phyloP scores from a whole-genome alignment of 2,888 invertebrate species.

The Suillia variegata region DNA sequence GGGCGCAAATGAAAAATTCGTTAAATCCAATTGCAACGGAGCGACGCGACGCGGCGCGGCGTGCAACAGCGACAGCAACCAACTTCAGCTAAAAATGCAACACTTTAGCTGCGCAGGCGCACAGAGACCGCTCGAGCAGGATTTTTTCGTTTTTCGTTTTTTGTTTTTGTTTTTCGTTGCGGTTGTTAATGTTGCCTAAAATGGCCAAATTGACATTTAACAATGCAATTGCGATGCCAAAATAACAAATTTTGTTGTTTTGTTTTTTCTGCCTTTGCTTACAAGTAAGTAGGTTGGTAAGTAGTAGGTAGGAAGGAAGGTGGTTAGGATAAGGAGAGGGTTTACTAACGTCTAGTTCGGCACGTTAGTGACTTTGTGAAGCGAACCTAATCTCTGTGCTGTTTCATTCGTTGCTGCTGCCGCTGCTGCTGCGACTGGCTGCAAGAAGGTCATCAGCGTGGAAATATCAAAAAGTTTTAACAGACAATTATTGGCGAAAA shows the following conservation, averaged over 20 bases:
- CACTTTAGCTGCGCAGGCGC: neutral
- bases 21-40: neutral
- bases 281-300: too few relatives aligned
- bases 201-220: slow-evolving; percentile 20
- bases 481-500: neutral
- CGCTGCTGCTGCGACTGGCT: too few relatives aligned
- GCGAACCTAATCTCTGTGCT: neutral
- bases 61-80: neutral
- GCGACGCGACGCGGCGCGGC: neutral
- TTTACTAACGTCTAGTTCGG: neutral
- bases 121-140: neutral
- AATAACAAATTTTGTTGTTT: neutral
- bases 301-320: neutral
- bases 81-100: neutral
- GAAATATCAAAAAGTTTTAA: neutral
- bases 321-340: neutral
- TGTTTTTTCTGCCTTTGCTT: too few relatives aligned
- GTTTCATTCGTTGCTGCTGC: too few relatives aligned
- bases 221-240: slow-evolving; percentile 7
- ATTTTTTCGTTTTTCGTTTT: too few relatives aligned
- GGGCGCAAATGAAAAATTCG: neutral
- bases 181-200: slow-evolving; percentile 14
- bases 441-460: neutral
- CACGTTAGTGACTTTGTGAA: neutral
- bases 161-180: neutral